Base-by-base conservation (phyloP, 2,113 vertebrate genomes). In the Archocentrus centrarchus region DNA sequence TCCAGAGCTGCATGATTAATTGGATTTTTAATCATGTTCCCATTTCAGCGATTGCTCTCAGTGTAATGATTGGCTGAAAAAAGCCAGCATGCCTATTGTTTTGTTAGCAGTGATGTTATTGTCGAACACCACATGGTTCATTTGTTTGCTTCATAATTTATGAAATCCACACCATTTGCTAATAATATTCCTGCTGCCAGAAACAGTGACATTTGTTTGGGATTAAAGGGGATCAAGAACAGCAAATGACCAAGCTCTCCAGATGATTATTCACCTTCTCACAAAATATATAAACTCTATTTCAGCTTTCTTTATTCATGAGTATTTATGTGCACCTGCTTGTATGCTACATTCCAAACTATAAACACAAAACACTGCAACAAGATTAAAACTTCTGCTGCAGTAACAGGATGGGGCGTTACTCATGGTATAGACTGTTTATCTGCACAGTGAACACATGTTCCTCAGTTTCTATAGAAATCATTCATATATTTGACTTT, bases 11-110 rank as follows among this genome's bases (percentile, higher is more conserved):
- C 86, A 93, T 84, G 90, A 93, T 93, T 94, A 95, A 96, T 94
- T 93, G 89, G 88, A 95, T 95, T 95, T 95, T 95, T 95, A 95
- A 96, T 95, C 91, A 94, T 84, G 91, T 88, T 91, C 91, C 86
- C 91, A 90, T 94, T 95, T 95, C 93, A 95, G 95, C 94, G 94
- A 94, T 95, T 92, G 86, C 87, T 87, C 90, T 93, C 94, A 94
- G 90, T 83, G 79, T 82, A 86, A 88, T 83, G 92, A 93, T 93
- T 89, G 92, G 91, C 88, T 70, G 64, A 66, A 92, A 30, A 64
- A 57, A 57, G 17, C 15, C 58, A 60, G 58, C 0, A 0, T n/a
- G 13, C 11, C 47, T n/a, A 20, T 47, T 53, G 27, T 73, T 73
- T 95, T 93, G 94, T 94, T 92, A 94, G 93, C 89, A 79, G 82